phyloP scores from a whole-genome alignment of 2,888 invertebrate genomes.

The Adineta ricciae region DNA sequence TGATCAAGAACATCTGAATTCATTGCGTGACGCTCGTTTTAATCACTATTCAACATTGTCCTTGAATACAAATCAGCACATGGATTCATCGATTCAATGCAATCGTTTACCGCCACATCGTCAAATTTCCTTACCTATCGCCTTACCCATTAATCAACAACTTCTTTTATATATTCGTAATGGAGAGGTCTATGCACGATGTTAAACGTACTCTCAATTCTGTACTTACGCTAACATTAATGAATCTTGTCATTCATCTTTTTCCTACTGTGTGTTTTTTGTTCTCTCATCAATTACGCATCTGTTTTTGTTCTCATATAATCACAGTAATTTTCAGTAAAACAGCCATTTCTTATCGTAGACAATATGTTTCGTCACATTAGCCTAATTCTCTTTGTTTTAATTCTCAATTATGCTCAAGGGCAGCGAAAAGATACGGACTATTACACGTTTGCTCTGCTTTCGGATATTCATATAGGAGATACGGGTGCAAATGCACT shows the following conservation, averaged over 20 bases:
- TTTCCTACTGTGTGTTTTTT: neutral
- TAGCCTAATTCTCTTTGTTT: neutral
- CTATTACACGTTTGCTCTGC: neutral
- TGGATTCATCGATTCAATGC: neutral
- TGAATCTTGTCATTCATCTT: neutral
- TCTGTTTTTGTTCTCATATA: neutral
- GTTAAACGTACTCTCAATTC: neutral
- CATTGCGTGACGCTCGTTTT: no score
- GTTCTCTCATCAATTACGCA: neutral
- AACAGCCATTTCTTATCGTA: neutral
- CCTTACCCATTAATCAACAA: neutral
- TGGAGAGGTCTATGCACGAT: neutral
- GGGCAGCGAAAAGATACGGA: neutral
- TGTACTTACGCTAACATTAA: no score
- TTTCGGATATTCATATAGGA: conserved; percentile 14
- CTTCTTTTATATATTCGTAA: neutral
- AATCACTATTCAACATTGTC: neutral
- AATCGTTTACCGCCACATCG: neutral
- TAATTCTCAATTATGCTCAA: neutral
- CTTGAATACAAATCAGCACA: neutral
- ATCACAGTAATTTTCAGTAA: neutral
- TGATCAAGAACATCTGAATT: neutral
- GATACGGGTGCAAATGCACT: neutral
- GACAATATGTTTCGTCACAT: neutral
- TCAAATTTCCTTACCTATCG: neutral